A percentile compares a stretch with the other conserved stretches of the same genome.
phyloP scores from a whole-genome alignment of 2,797 vertebrate genomes.

The Perodicticus potto region DNA sequence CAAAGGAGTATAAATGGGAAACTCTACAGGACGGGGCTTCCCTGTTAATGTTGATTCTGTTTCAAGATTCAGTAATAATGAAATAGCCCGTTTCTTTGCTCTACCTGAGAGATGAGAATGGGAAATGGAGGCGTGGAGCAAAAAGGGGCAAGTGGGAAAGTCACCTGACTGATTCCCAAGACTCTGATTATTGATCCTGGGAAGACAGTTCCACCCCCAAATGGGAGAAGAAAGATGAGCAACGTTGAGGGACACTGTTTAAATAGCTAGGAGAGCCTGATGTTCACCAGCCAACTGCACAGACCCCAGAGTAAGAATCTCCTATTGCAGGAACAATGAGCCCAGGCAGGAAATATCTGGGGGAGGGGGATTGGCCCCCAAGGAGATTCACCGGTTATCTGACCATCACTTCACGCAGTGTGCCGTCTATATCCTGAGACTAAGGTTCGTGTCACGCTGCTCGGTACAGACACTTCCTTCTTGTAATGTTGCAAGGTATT shows the following conservation, averaged over 20 bases:
- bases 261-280: background rate
- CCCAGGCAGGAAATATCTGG: background rate
- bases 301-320: background rate
- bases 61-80: background rate
- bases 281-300: background rate
- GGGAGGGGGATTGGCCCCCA: background rate
- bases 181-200: background rate
- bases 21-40: background rate
- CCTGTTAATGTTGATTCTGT: background rate
- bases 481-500: background rate
- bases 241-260: background rate
- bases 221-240: background rate
- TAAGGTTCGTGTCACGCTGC: background rate
- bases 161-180: background rate
- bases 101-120: background rate
- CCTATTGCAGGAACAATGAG: fast-evolving
- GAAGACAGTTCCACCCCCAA: background rate
- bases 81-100: background rate
- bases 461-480: fast-evolving
- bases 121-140: no score
- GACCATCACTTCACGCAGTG: no score
- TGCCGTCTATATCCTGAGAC: background rate
- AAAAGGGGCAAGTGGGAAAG: background rate
- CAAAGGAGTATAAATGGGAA: background rate
- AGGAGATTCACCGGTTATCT: background rate